Conservation (phyloP, 1,140 invertebrate genomes). For the Tetranychus urticae region DNA sequence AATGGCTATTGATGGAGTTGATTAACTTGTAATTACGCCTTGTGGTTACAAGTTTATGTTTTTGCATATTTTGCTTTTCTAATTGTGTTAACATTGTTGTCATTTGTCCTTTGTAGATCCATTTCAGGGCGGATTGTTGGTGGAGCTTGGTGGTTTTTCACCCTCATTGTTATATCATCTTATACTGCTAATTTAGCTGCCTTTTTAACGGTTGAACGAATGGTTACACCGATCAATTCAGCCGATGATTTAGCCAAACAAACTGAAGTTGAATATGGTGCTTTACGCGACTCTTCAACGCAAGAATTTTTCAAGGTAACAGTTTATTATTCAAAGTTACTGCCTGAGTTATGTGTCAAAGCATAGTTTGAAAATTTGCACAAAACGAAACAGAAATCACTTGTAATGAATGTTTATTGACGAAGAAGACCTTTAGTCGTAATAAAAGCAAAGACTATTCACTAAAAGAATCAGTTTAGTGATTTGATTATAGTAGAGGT, state of each 20-base stretch:
- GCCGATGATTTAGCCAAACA: constrained; percentile 77
- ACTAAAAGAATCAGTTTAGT: too few species aligned
- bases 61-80: neutral
- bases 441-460: too few species aligned
- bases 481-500: too few species aligned
- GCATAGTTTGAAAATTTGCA: too few species aligned
- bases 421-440: too few species aligned
- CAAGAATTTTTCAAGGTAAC: constrained; percentile 73
- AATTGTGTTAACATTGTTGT: neutral
- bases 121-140: constrained; percentile 81
- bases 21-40: neutral
- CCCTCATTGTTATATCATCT: constrained; percentile 86
- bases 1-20: neutral
- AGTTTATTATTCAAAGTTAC: neutral
- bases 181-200: constrained; percentile 64
- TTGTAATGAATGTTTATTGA: too few species aligned
- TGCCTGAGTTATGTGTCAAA: too few species aligned
- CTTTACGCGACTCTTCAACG: constrained; percentile 42
- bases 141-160: constrained; percentile 98
- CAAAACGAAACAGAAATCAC: too few species aligned
- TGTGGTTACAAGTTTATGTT: too few species aligned
- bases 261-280: constrained; percentile 74
- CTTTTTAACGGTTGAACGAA: constrained; percentile 82
- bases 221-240: constrained; percentile 76
- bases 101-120: constrained; percentile 30